Evolutionary conservation across 1,140 invertebrate genomes (phyloP).

Genomic region (Dendroctonus ponderosae): DNA sequence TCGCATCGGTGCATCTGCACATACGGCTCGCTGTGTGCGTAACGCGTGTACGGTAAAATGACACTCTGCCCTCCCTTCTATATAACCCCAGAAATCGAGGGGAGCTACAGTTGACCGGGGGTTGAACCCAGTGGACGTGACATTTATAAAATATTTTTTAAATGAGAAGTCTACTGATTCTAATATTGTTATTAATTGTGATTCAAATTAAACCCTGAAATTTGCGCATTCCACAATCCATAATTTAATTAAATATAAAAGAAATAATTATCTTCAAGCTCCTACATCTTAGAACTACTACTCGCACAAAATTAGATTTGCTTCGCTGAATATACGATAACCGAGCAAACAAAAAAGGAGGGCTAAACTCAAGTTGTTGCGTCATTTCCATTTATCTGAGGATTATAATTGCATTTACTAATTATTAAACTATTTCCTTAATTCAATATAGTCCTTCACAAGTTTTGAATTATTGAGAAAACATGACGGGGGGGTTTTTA

Average conservation of each 20-base stretch:
- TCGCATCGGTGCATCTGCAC: constrained; percentile 16
- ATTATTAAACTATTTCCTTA: constrained; percentile 22
- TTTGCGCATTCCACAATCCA: not conserved
- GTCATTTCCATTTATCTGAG: constrained; percentile 11
- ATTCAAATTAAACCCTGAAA: not conserved
- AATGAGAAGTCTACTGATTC: not conserved
- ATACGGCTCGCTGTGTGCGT: constrained; percentile 15
- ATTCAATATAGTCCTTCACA: constrained; percentile 14
- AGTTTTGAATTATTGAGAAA: constrained; percentile 27
- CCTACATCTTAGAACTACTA: too few species aligned
- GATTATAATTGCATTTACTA: constrained; percentile 20
- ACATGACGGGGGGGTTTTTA: constrained; percentile 23
- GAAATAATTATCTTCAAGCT: too few species aligned
- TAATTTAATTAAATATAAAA: too few species aligned
- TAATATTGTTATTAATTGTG: not conserved
- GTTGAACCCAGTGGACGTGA: not conserved
- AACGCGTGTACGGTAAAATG: constrained; percentile 17
- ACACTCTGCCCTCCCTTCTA: constrained; percentile 15
- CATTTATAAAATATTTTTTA: constrained; percentile 1
- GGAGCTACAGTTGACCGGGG: constrained; percentile 7
- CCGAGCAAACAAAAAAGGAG: constrained; percentile 3
- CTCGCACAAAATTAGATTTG: not conserved
- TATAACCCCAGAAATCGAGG: constrained; percentile 3
- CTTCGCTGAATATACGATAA: not conserved
- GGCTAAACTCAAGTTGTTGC: constrained; percentile 4